Evolutionary conservation across 2,797 vertebrate genomes (phyloP), one percentile per base, ranked within the genome.

Genomic region (Hylomyscus alleni): DNA sequence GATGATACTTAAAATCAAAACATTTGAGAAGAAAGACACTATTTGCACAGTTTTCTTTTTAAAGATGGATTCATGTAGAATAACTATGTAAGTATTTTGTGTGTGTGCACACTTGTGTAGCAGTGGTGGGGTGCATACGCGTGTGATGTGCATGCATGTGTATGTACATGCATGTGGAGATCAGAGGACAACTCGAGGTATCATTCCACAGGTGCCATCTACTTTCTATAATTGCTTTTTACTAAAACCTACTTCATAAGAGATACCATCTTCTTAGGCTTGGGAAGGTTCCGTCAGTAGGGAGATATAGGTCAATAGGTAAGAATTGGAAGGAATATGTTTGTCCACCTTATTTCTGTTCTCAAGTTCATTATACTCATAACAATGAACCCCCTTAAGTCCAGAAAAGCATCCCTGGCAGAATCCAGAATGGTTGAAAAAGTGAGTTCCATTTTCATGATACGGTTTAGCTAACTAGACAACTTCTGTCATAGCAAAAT

Each of bases 401-500:
- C 40, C 34, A 82, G 54, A 94, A 95, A 4, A 84, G n/a, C 40
- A 87, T 37, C 13, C 34, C 56, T 90, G 91, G n/a, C 52, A 91
- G 65, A 92, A 81, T 85, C 52, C 31, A 78, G 10, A 75, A 78
- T 6, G 84, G 50, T 92, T 94, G 86, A 77, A 91, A 96, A 94
- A 84, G 58, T 77, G n/a, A 96, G 58, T 92, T 94, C 10, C 96
- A 6, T 93, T 97, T 98, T 98, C 94, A 83, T 81, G 11, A 47
- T 78, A 69, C 93, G 56, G 65, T 97, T 97, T 90, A 97, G 90
- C 95, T 98, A 98, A 97, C 52, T 83, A 96, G 97, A 94, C 93
- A 97, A 94, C 69, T 81, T 91, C n/a, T 1, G 1, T 95, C 92
- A 95, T 88, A 86, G 90, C 15, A 94, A 95, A 93, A 97, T 97